A percentile compares a stretch with the other conserved stretches of the same genome.
Evolutionary conservation across 2,888 invertebrate genomes (phyloP).

Genomic region (Hydraecia micacea): DNA sequence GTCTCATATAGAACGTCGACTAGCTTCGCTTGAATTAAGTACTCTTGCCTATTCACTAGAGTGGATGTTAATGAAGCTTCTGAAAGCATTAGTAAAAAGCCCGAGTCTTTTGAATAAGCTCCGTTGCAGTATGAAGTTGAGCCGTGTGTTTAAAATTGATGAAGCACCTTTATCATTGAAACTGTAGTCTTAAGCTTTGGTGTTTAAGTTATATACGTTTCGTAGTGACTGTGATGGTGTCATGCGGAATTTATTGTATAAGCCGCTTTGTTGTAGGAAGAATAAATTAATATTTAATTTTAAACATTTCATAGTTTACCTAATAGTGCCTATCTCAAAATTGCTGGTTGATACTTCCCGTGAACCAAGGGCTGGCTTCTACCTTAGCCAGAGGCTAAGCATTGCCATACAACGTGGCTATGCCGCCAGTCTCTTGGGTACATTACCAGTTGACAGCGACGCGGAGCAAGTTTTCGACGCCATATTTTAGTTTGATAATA

Average conservation of each 20-base stretch:
- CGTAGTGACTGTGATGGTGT: slow-evolving; percentile 30
- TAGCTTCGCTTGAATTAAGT: slow-evolving; percentile 78
- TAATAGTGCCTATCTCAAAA: neutral
- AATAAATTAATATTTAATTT: neutral
- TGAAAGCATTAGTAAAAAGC: slow-evolving; percentile 88
- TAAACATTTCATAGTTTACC: neutral
- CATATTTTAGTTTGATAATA: neutral
- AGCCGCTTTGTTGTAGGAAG: neutral
- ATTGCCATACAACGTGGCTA: neutral
- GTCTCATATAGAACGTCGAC: slow-evolving; percentile 65
- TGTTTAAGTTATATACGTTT: slow-evolving; percentile 31
- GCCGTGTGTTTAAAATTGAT: slow-evolving; percentile 79
- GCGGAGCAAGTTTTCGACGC: neutral
- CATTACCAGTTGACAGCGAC: neutral
- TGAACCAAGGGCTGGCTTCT: neutral
- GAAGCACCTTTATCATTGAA: slow-evolving; percentile 71
- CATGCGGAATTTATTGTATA: slow-evolving; percentile 18
- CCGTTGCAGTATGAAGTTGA: slow-evolving; percentile 73
- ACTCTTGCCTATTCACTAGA: slow-evolving; percentile 82
- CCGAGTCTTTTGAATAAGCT: slow-evolving; percentile 79
- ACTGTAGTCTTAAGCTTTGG: slow-evolving; percentile 53
- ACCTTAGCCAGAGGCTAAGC: neutral
- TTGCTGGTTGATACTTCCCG: neutral
- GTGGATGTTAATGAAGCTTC: slow-evolving; percentile 87
- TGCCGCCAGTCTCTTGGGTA: neutral